Percentiles rank a stretch among this genome's conserved stretches.
phyloP scores from a whole-genome alignment of 2,797 vertebrate species.

The Myotis pilosus region DNA sequence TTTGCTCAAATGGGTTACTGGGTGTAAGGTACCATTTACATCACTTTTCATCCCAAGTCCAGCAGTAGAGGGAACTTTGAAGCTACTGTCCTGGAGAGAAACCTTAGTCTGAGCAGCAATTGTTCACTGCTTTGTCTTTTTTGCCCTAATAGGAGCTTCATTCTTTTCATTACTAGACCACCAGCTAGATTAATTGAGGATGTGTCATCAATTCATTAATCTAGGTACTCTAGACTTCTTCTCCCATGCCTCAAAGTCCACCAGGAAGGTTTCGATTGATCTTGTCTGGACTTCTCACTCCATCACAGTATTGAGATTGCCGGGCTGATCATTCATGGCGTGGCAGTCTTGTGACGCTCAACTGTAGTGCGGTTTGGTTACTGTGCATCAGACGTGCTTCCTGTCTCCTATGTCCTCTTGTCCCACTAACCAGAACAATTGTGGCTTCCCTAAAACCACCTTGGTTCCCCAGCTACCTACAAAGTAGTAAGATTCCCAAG shows the following conservation, averaged over 20 bases:
- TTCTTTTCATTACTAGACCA: constrained; percentile 2
- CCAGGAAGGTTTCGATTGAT: not conserved
- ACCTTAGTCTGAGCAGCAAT: not conserved
- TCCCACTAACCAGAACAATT: not conserved
- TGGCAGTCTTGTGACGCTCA: not conserved
- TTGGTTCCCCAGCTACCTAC: not conserved
- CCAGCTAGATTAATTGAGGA: constrained; percentile 20
- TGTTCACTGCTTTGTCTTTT: constrained; percentile 29
- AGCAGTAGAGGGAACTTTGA: not conserved
- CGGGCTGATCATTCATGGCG: not conserved
- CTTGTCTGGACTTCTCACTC: constrained; percentile 1
- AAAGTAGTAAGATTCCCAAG: not conserved
- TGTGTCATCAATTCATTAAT: not conserved
- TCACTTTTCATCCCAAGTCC: constrained; percentile 11
- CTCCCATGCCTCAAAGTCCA: not conserved
- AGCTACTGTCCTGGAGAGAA: not conserved
- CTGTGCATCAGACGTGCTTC: not conserved
- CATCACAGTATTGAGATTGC: not conserved
- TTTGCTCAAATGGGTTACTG: not conserved
- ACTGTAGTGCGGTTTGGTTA: not conserved
- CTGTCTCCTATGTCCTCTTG: not conserved
- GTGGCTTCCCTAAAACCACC: not conserved
- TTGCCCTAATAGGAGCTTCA: not conserved
- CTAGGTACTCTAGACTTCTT: not conserved
- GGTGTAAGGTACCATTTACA: not conserved